Evolutionary conservation across 2,797 vertebrate species (phyloP), one percentile per base, ranked within the genome.

Genomic region (Muraenolepis orangiensis): DNA sequence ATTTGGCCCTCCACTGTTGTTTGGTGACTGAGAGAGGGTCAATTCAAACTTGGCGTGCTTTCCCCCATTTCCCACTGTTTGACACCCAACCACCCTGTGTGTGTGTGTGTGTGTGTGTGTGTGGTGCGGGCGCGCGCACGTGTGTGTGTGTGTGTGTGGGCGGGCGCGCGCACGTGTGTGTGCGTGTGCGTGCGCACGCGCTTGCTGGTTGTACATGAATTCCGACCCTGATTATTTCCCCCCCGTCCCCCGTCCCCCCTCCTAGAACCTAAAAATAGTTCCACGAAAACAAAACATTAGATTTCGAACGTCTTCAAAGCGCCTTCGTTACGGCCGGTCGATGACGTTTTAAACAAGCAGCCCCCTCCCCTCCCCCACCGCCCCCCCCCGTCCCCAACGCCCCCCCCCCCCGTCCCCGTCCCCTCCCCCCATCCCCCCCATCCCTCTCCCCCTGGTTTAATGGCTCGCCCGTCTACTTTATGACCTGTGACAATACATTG

Each of bases 401-500:
- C 26, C 61, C 23, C 26, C 26, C 13, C 61, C 61, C 11, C 8
- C 12, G n/a, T 34, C 32, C 32, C 32, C 32, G 3, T 8, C 32
- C 32, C 32, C 32, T 8, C 3, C 32, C 32, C 3, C 32, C 32
- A 34, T 26, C 26, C 8, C 7, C 61, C 61, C 23, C 23, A 11
- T 26, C 26, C 61, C 23, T 26, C 26, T 29, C 61, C 61, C 11
- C 8, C 12, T 16, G 46, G 46, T 51, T 51, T 51, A 51, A 29
- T 66, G 61, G 61, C 76, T 20, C 4, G 46, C 87, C 88, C 88
- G 90, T 92, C 87, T 90, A 82, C 73, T 91, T 90, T 91, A 91
- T 89, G 88, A 87, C 89, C 89, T 85, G 85, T 89, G 87, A 91
- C 89, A 90, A 90, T 91, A 89, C 90, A 90, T 91, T 89, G 89